Base-by-base conservation (phyloP, 2,113 vertebrate genomes). In the Sisor rabdophorus region DNA sequence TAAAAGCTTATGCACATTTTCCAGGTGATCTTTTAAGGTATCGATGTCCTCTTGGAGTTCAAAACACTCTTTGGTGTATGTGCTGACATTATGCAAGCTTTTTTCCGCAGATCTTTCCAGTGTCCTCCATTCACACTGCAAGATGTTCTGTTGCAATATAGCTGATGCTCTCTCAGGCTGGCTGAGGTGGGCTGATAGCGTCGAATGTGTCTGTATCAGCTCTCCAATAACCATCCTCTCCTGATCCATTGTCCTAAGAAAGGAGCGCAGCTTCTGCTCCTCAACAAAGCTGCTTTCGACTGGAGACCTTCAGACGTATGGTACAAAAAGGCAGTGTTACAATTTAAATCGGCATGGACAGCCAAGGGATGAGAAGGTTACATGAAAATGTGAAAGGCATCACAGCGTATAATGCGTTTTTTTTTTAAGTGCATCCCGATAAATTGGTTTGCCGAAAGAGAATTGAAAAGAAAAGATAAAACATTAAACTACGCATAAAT, bases 61-160 rank as follows among this genome's bases (percentile, higher is more conserved):
- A 16, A 80, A 80, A 77, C 89, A 89, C 54, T 94, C 89, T 0
- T 87, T 70, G 0, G 84, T 86, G 70, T 87, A 87, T 58, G 85
- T 77, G 7, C 84, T 79, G 7, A 92, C 85, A 28, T 85, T 89
- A 56, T 92, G 86, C 5, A 88, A 75, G 30, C 84, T 88, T 81
- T 82, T 93, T 60, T 94, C 90, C 13, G 91, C 79, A 4, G 80
- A 75, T 7, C 87, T 91, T 28, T 94, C 91, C 48, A 92, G 82
- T 2, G 80, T 83, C 58, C 88, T 89, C 94, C 94, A 96, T 69
- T 84, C 82, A 1, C 73, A 82, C 50, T 93, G 93, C 9, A 95
- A 88, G 15, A 85, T 87, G 48, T 78, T 88, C 76, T 92, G 88
- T 5, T 93, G 90, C 30, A 73, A 90, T 76, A 90, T 84, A 0